Evolutionary conservation across 2,888 invertebrate species (phyloP).

Genomic region (Yponomeuta malinellus): DNA sequence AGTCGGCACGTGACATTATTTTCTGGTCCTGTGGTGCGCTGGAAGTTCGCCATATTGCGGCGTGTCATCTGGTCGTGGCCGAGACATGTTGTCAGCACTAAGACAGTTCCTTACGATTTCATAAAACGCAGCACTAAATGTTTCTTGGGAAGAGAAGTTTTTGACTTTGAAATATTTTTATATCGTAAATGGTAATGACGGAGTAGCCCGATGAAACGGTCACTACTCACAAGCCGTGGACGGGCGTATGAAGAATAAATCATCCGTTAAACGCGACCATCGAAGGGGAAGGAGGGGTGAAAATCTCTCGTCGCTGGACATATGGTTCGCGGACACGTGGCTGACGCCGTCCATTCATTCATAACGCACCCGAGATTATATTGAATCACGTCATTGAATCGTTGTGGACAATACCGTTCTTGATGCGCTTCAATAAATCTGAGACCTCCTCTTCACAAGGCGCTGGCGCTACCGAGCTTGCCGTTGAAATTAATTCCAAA

Average conservation of each 20-base stretch:
- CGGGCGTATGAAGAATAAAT: conserved; percentile 39
- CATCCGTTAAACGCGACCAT: conserved; percentile 55
- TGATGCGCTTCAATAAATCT: background rate
- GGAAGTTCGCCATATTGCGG: conserved; percentile 47
- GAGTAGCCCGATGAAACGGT: background rate
- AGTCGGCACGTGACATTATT: conserved; percentile 31
- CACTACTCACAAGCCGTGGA: background rate
- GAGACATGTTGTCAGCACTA: conserved; percentile 32
- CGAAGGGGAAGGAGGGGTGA: conserved; percentile 43
- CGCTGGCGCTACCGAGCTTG: too few relatives aligned
- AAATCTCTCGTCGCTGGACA: conserved; percentile 42
- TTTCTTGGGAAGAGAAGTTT: background rate
- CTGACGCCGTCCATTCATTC: conserved; percentile 33
- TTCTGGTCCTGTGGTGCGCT: conserved; percentile 31
- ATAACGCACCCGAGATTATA: conserved; percentile 31
- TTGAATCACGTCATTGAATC: conserved; percentile 20
- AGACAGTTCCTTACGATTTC: conserved; percentile 16
- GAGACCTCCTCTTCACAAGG: background rate
- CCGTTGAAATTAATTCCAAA: background rate
- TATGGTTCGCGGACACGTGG: background rate
- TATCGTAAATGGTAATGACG: background rate
- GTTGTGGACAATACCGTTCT: background rate
- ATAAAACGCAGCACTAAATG: conserved; percentile 1
- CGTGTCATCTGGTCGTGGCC: conserved; percentile 40
- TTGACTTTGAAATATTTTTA: background rate